Conservation (phyloP, 2,113 vertebrate genomes). For the Capreolus pygargus region DNA sequence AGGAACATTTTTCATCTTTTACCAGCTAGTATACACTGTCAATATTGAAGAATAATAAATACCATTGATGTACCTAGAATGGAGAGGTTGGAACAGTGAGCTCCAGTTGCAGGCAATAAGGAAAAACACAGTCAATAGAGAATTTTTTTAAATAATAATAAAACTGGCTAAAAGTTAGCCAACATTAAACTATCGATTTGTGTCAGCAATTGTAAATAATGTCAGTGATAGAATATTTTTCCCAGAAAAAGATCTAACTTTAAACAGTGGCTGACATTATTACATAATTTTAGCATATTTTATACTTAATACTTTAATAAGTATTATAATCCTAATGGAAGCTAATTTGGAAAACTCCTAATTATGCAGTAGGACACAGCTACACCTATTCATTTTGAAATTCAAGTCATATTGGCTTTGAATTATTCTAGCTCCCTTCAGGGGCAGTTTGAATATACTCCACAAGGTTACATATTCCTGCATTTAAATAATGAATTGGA, state of each 20-base stretch:
- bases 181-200: background rate
- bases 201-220: background rate
- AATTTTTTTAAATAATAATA: background rate
- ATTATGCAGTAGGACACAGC: background rate
- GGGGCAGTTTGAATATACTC: background rate
- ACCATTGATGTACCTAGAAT: background rate
- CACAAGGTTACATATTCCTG: background rate
- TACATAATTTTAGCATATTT: background rate
- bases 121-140: background rate
- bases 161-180: background rate
- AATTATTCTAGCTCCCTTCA: background rate
- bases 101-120: rapidly evolving
- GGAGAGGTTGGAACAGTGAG: background rate
- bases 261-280: background rate
- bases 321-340: background rate
- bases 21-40: background rate
- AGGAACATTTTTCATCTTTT: background rate
- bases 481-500: background rate
- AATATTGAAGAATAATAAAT: background rate
- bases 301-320: background rate
- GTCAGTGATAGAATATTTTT: background rate
- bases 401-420: background rate
- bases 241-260: background rate
- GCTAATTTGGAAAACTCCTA: background rate
- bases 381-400: background rate